phyloP scores from a whole-genome alignment of 2,797 vertebrate species.

The Anniella stebbinsi region DNA sequence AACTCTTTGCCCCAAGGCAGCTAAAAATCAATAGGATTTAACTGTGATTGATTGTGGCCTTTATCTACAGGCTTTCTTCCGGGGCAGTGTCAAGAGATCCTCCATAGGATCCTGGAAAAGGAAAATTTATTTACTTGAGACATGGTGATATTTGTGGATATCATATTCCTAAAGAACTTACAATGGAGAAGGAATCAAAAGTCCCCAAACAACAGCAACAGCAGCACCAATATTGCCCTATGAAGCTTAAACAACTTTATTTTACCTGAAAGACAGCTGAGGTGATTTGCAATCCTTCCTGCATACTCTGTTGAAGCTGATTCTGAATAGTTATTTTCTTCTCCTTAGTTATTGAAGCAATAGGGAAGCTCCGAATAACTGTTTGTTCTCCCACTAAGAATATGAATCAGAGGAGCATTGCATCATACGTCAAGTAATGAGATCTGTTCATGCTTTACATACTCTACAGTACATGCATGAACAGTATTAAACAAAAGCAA shows the following conservation, averaged over 20 bases:
- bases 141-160: constrained; percentile 37
- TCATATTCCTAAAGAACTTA: neutral
- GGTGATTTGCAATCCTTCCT: constrained; percentile 95
- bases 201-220: neutral
- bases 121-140: constrained; percentile 27
- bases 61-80: neutral
- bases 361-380: constrained; percentile 93
- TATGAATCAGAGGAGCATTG: constrained; percentile 50
- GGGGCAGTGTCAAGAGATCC: neutral
- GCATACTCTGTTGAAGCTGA: constrained; percentile 95
- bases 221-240: neutral
- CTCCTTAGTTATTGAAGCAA: constrained; percentile 94
- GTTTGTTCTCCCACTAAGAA: constrained; percentile 93
- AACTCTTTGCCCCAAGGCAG: neutral
- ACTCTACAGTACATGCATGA: neutral
- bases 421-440: constrained; percentile 10
- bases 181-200: neutral
- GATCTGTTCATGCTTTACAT: neutral
- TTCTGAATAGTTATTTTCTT: constrained; percentile 98
- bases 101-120: constrained; percentile 16
- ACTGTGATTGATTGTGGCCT: neutral
- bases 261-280: constrained; percentile 96
- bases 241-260: constrained; percentile 22
- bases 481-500: neutral
- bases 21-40: neutral